Percentiles rank a stretch among this genome's conserved stretches.
These are phyloP conservation scores for Caenorhabditis latens DNA, from an alignment of 1,140 invertebrate genomes.

Conservation along the genomic window DNA sequence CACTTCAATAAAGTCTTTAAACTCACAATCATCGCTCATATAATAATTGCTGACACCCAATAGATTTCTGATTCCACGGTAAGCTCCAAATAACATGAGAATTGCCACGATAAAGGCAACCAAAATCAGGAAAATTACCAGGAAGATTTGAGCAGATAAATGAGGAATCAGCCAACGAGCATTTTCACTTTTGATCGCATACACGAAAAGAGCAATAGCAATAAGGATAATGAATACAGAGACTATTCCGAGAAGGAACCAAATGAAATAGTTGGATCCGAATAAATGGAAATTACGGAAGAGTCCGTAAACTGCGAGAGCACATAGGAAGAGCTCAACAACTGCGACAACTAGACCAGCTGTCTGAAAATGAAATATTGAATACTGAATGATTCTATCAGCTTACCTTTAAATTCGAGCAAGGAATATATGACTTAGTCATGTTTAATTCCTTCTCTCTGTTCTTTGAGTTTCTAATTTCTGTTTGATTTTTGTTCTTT, in stretches of 20 bases:
- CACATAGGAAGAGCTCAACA: constrained; percentile 75
- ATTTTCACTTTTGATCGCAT: constrained; percentile 76
- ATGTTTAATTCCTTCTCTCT: not conserved
- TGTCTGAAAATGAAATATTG: constrained; percentile 72
- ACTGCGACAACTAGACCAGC: constrained; percentile 76
- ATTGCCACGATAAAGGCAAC: constrained; percentile 74
- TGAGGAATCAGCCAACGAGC: constrained; percentile 75
- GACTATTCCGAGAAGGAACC: constrained; percentile 76
- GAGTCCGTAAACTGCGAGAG: constrained; percentile 75
- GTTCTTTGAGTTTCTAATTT: not conserved
- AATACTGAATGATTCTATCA: not conserved
- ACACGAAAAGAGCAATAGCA: constrained; percentile 74
- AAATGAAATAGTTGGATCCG: constrained; percentile 74
- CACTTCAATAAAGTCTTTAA: not conserved
- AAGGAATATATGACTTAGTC: constrained; percentile 44
- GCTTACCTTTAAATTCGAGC: constrained; percentile 62
- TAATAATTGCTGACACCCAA: constrained; percentile 76
- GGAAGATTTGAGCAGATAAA: constrained; percentile 76
- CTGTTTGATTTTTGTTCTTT: not conserved
- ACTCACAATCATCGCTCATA: constrained; percentile 76
- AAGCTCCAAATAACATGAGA: constrained; percentile 74
- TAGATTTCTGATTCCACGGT: constrained; percentile 73
- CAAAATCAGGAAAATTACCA: constrained; percentile 76
- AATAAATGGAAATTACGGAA: constrained; percentile 76
- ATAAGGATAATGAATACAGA: constrained; percentile 75